Base-by-base conservation (phyloP, 2,888 invertebrate species). In the Coelinius sp. region DNA sequence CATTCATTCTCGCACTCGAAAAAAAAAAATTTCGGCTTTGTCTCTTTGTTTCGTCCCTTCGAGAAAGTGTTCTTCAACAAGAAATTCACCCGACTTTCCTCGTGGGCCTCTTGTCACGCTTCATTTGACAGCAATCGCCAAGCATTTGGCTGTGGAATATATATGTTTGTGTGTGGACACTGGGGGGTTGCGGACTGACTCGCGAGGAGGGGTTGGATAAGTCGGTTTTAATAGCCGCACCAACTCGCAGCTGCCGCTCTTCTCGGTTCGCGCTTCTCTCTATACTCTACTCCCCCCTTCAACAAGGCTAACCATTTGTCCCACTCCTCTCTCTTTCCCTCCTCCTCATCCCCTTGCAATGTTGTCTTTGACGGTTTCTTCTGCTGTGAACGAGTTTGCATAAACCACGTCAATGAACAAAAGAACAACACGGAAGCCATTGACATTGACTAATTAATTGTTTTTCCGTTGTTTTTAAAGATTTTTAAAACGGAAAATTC, bases 171-270 rank as follows among this genome's bases (percentile, higher is more conserved):
- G 71, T 72, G 70, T 73, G 71, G 73, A 73, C 68, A 62, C 67
- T 65, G 76, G 67, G n/a, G 68, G 75, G 66, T 74, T 68, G 31
- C 59, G 72, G 72, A 62, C n/a, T n/a, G 73, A 67, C 63, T 69
- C 71, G 59, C 67, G 46, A 74, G 74, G 46, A 74, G 74, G 70
- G 75, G 75, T 72, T 71, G 79, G 78, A 80, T 86, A 86, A 86
- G 86, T 84, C 85, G 84, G 82, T 85, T 86, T 86, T 86, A 86
- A 86, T 86, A 85, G 84, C 84, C 82, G 80, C 20, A 79, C 79
- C 78, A 77, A 73, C 77, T 78, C 77, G 75, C 81, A 85, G 86
- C 85, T 84, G 86, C 84, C 80, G 83, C 79, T 80, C 49, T 24
- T 62, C 56, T 38, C 35, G 14, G 66, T 27, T 59, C 31, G 75